phyloP scores from a whole-genome alignment of 1,140 invertebrate species.

The Pachyrhynchus sulphureomaculatus region DNA sequence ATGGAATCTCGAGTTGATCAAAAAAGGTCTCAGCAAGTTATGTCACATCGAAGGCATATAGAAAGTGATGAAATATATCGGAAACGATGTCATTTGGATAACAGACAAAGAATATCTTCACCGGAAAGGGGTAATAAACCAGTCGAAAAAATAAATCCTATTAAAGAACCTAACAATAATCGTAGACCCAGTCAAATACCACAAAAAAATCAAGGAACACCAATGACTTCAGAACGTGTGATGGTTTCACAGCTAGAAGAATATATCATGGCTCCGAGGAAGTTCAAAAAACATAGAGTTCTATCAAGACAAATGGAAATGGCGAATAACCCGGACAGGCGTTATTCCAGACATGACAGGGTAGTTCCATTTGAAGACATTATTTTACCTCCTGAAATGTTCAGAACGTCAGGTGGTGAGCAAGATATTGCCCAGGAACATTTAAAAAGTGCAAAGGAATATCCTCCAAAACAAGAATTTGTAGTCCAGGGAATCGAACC shows the following conservation, averaged over 20 bases:
- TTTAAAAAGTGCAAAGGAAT: neutral
- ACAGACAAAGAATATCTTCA: neutral
- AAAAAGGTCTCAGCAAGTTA: neutral
- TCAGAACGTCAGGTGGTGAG: neutral
- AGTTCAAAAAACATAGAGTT: neutral
- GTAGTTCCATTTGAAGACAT: neutral
- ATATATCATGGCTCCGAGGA: too few relatives aligned
- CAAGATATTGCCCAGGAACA: neutral
- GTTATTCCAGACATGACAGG: too few relatives aligned
- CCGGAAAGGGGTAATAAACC: neutral
- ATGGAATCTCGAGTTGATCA: neutral
- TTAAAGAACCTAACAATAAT: too few relatives aligned
- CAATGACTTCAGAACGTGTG: too few relatives aligned
- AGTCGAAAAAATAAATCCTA: too few relatives aligned
- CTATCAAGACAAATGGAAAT: neutral
- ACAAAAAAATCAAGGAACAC: too few relatives aligned
- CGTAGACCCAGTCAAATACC: too few relatives aligned
- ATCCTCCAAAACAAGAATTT: slow-evolving; percentile 13
- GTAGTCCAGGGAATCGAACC: slow-evolving; percentile 37
- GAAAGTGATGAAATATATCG: neutral
- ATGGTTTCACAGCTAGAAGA: too few relatives aligned
- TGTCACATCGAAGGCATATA: neutral
- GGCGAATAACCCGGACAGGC: too few relatives aligned
- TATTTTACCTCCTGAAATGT: slow-evolving; percentile 5
- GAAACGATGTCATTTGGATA: too few relatives aligned